A percentile compares a stretch with the other conserved stretches of the same genome.
These are phyloP conservation scores for Helicoverpa zea DNA, from an alignment of 1,140 invertebrate genomes.

Conservation along the genomic window DNA sequence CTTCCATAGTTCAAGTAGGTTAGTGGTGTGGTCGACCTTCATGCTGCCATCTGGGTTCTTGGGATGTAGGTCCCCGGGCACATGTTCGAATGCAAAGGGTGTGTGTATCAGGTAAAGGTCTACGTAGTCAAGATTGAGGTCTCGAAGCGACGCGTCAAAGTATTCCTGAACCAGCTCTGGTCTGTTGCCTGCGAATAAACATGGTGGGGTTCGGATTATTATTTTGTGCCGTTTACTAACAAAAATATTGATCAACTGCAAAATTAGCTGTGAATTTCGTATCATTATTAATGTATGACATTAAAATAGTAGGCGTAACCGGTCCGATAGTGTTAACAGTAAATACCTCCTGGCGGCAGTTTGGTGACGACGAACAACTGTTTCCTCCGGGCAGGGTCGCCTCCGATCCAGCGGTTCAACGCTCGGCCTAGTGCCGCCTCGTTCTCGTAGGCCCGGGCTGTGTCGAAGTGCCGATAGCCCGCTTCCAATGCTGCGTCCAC, in stretches of 20 bases:
- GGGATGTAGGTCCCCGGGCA: constrained; percentile 81
- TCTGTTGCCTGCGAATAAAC: constrained; percentile 71
- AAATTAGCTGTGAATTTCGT: no score
- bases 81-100: constrained; percentile 84
- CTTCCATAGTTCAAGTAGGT: constrained; percentile 92
- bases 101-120: constrained; percentile 91
- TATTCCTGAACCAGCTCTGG: constrained; percentile 87
- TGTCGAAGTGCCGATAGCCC: constrained; percentile 91
- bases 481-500: constrained; percentile 87
- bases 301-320: not conserved
- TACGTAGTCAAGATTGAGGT: constrained; percentile 89
- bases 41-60: constrained; percentile 89
- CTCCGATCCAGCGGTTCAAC: constrained; percentile 88
- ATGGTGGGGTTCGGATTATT: not conserved
- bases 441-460: constrained; percentile 88
- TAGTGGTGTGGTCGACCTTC: constrained; percentile 89
- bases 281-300: not conserved
- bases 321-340: no score
- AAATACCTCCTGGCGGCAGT: constrained; percentile 80
- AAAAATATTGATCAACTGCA: no score
- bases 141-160: constrained; percentile 87
- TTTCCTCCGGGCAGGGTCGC: constrained; percentile 88
- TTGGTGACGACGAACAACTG: constrained; percentile 91
- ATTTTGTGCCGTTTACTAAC: not conserved
- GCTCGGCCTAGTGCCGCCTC: constrained; percentile 85